Evolutionary conservation across 2,113 vertebrate species (phyloP).

Genomic region (Takifugu bimaculatus): DNA sequence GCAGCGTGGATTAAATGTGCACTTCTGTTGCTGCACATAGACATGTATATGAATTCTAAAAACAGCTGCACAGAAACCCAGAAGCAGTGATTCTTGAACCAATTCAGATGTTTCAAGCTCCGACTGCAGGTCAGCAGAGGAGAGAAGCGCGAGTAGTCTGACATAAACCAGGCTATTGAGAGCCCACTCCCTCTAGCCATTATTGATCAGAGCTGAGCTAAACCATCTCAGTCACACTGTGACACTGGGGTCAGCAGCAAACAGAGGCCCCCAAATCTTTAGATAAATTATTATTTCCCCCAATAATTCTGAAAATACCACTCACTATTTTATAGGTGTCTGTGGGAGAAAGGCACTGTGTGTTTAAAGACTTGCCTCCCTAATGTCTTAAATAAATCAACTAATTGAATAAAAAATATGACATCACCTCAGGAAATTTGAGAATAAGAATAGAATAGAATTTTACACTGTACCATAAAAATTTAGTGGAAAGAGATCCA

Average conservation of each 20-base stretch:
- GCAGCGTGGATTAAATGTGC: no score
- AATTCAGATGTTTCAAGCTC: conserved; percentile 10
- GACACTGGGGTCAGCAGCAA: conserved; percentile 2
- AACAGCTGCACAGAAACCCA: neutral
- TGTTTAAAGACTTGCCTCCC: neutral
- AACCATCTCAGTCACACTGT: conserved; percentile 13
- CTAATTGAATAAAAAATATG: no score
- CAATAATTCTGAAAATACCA: neutral
- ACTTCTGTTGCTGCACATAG: no score
- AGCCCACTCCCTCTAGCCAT: conserved; percentile 14
- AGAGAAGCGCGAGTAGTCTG: conserved; percentile 17
- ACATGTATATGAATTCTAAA: neutral
- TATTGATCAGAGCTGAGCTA: conserved; percentile 14
- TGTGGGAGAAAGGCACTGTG: neutral
- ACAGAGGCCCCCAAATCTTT: neutral
- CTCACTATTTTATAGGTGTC: neutral
- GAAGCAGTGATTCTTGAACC: neutral
- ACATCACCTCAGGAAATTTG: no score
- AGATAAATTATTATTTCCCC: neutral
- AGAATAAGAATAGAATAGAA: no score
- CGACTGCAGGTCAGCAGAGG: conserved; percentile 32
- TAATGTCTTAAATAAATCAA: no score
- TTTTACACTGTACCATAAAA: no score
- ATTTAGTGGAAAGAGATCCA: no score
- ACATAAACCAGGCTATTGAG: conserved; percentile 33